Percentiles rank a stretch among this genome's conserved stretches.
Evolutionary conservation across 2,888 invertebrate genomes (phyloP).

Genomic region (Omphaloscelis lunosa): DNA sequence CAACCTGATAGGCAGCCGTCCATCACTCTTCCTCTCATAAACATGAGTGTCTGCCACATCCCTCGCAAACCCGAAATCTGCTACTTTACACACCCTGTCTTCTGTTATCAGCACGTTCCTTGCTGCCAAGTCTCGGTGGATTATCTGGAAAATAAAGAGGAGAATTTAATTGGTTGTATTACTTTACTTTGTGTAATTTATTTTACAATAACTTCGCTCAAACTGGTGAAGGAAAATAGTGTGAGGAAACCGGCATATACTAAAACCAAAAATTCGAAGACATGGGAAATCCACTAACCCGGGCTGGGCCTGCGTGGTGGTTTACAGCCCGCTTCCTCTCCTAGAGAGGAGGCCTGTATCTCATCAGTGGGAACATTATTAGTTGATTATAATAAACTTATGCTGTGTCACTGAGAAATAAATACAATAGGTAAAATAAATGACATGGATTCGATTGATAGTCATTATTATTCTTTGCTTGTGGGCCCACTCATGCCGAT

Average conservation of each 20-base stretch:
- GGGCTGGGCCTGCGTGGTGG: neutral
- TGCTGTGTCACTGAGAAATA: neutral
- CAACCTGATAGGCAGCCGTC: slow-evolving; percentile 93
- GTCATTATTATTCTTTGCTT: neutral
- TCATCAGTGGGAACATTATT: neutral
- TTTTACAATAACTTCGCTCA: too few relatives aligned
- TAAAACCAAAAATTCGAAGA: neutral
- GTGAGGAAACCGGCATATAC: neutral
- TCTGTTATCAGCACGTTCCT: slow-evolving; percentile 96
- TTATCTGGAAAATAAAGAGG: slow-evolving; percentile 90
- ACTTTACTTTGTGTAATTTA: too few relatives aligned
- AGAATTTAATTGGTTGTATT: neutral
- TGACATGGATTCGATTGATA: neutral
- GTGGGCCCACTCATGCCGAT: neutral
- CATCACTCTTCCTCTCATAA: slow-evolving; percentile 97
- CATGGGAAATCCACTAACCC: neutral
- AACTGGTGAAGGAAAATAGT: too few relatives aligned
- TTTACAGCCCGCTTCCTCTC: neutral
- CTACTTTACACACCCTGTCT: slow-evolving; percentile 97
- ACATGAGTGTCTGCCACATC: slow-evolving; percentile 97
- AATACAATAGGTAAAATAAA: neutral
- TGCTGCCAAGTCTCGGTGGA: slow-evolving; percentile 97
- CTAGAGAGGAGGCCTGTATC: neutral
- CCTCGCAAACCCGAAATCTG: slow-evolving; percentile 98
- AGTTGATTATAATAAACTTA: neutral